These are phyloP conservation scores for Eublepharis macularius DNA, from an alignment of 2,113 vertebrate genomes.

Conservation along the genomic window DNA sequence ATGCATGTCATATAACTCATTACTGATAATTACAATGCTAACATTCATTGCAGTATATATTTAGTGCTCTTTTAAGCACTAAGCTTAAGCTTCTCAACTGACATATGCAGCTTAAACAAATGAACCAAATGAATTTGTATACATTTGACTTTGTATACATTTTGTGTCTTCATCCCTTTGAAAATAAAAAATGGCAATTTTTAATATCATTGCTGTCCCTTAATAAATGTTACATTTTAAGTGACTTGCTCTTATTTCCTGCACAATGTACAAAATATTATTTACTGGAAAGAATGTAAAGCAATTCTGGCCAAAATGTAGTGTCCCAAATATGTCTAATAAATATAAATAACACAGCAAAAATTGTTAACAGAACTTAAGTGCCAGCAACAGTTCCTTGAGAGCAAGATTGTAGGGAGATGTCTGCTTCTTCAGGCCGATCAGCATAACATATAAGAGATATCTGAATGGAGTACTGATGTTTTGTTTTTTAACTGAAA, in stretches of 20 bases:
- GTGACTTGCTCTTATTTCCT: neutral
- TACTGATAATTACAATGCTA: neutral
- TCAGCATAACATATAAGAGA: neutral
- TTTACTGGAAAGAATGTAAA: neutral
- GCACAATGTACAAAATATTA: neutral
- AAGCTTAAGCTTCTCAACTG: neutral
- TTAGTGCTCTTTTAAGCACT: neutral
- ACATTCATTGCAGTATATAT: constrained; percentile 3
- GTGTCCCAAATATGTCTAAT: neutral
- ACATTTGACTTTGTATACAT: neutral
- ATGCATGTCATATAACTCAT: neutral
- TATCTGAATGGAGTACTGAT: neutral
- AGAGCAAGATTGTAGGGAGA: neutral
- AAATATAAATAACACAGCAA: neutral
- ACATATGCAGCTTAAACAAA: neutral
- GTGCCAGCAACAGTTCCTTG: neutral
- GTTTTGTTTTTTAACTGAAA: neutral
- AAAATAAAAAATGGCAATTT: neutral
- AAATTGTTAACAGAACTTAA: neutral
- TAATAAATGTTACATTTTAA: neutral
- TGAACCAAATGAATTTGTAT: neutral
- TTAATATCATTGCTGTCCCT: neutral
- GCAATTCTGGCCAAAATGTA: neutral
- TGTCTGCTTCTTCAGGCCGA: neutral
- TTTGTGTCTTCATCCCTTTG: neutral